A percentile compares a stretch with the other conserved stretches of the same genome.
Evolutionary conservation across 2,113 vertebrate species (phyloP).

Genomic region (Hepsetus odoe): DNA sequence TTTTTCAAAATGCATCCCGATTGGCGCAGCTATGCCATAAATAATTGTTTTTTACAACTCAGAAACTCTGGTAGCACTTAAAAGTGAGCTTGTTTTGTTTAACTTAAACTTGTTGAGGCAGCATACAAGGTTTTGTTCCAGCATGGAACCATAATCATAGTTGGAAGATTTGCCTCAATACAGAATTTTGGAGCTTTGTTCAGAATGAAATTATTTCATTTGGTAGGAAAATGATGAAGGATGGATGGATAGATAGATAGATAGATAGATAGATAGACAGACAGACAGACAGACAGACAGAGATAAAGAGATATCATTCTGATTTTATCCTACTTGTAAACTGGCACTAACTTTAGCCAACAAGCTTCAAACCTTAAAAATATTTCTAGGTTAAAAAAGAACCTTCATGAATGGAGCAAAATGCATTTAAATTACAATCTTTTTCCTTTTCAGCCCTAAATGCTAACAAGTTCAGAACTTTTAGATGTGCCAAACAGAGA

Average conservation of each 20-base stretch:
- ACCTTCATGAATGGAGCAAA: too few relatives aligned
- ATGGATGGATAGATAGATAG: neutral
- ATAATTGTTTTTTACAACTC: neutral
- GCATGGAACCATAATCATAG: neutral
- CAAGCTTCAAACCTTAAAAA: too few relatives aligned
- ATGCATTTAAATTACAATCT: too few relatives aligned
- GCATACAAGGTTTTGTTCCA: neutral
- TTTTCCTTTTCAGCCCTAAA: too few relatives aligned
- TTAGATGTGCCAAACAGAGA: constrained; percentile 33
- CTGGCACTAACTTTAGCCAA: too few relatives aligned
- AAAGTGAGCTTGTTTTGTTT: constrained; percentile 2
- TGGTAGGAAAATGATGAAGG: neutral
- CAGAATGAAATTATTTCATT: neutral
- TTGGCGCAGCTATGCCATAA: neutral
- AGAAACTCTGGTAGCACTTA: neutral
- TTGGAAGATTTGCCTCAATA: neutral
- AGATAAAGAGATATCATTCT: too few relatives aligned
- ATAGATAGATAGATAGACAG: too few relatives aligned
- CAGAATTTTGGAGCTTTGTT: neutral
- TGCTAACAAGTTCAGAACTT: neutral
- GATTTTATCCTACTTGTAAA: too few relatives aligned
- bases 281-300: too few relatives aligned
- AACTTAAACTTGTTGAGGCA: neutral
- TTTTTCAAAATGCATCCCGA: constrained; percentile 5
- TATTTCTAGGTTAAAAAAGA: too few relatives aligned